phyloP scores from a whole-genome alignment of 1,140 invertebrate genomes.

The Heliconius nattereri region DNA sequence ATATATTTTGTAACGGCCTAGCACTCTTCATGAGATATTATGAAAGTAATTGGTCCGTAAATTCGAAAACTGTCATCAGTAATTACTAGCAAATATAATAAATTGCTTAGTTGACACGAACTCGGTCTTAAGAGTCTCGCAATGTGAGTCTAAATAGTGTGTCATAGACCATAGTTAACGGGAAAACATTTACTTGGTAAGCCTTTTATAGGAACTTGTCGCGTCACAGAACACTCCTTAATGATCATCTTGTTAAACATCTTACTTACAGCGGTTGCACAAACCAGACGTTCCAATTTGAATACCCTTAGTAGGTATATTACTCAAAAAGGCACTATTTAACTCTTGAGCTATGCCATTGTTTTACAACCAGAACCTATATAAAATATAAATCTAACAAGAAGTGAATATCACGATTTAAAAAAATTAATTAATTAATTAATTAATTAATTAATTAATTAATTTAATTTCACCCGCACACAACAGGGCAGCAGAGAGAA shows the following conservation, averaged over 20 bases:
- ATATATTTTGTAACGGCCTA: constrained; percentile 1
- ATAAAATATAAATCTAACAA: background rate
- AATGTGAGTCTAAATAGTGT: constrained; percentile 34
- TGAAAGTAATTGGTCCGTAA: constrained; percentile 51
- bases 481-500: too few species aligned
- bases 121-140: constrained; percentile 28
- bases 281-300: constrained; percentile 47
- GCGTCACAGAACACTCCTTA: constrained; percentile 44
- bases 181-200: constrained; percentile 46
- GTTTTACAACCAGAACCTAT: background rate
- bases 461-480: too few species aligned
- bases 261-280: constrained; percentile 44
- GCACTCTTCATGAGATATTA: constrained; percentile 27
- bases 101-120: constrained; percentile 45
- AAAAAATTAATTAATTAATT: too few species aligned
- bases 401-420: background rate
- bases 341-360: background rate
- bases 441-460: too few species aligned
- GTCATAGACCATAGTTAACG: constrained; percentile 44
- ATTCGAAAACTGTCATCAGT: constrained; percentile 49
- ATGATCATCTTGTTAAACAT: constrained; percentile 53
- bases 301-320: constrained; percentile 35
- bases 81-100: constrained; percentile 55
- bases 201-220: constrained; percentile 58
- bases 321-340: constrained; percentile 12